Percentiles rank a stretch among this genome's conserved stretches.
Evolutionary conservation across 2,888 invertebrate species (phyloP).

Genomic region (Polyommatus icarus): DNA sequence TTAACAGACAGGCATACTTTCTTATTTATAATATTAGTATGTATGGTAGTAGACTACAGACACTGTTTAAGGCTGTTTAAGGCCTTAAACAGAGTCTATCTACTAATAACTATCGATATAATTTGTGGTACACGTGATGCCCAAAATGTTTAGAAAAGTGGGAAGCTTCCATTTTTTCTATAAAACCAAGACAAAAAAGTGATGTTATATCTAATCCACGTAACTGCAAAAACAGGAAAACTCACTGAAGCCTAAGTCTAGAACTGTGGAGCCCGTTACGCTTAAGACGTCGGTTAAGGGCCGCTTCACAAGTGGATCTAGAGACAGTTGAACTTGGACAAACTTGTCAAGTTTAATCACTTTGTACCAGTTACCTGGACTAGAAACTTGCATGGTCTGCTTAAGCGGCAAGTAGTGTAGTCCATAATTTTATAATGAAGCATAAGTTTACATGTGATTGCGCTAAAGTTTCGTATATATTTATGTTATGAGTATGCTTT

Average conservation of each 20-base stretch:
- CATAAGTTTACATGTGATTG: no score
- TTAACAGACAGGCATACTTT: no score
- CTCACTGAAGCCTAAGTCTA: neutral
- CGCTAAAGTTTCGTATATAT: no score
- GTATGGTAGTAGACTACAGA: no score
- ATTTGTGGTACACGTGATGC: no score
- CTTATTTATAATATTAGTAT: no score
- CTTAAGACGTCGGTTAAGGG: neutral
- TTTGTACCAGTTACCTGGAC: conserved; percentile 15
- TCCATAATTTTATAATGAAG: neutral
- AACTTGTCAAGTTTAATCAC: conserved; percentile 21
- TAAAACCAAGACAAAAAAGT: neutral
- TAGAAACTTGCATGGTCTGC: neutral
- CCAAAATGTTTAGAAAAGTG: no score
- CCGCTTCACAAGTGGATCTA: conserved; percentile 8
- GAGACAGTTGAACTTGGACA: neutral
- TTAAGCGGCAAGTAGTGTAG: neutral
- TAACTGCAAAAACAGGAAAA: neutral
- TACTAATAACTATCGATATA: no score
- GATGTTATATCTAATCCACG: neutral
- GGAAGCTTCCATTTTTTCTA: no score
- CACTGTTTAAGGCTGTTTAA: no score
- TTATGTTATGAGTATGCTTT: no score
- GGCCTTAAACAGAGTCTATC: no score
- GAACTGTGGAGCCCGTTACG: neutral